Evolutionary conservation across 2,113 vertebrate genomes (phyloP).

Genomic region (Alethe diademata): DNA sequence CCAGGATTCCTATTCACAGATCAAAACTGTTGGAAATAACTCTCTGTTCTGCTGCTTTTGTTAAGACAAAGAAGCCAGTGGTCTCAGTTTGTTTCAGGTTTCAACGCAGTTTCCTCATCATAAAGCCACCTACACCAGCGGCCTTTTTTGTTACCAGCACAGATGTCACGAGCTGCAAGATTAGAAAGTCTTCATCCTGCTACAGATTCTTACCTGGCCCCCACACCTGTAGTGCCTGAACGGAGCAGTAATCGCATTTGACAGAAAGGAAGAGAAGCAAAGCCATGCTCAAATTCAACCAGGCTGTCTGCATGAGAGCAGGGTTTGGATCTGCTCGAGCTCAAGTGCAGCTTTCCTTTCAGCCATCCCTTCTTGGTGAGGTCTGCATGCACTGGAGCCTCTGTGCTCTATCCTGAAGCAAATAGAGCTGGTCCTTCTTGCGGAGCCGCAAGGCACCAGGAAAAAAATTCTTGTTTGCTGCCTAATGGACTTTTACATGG

Average conservation of each 20-base stretch:
- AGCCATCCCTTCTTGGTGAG: neutral
- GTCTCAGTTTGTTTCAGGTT: neutral
- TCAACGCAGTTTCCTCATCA: neutral
- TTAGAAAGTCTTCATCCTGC: neutral
- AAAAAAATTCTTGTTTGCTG: neutral
- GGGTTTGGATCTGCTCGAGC: neutral
- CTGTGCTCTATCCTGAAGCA: neutral
- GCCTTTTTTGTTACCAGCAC: neutral
- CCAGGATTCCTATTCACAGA: neutral
- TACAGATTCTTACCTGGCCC: neutral
- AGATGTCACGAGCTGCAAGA: neutral
- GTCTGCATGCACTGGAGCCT: neutral
- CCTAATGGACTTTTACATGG: neutral
- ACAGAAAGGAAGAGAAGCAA: neutral
- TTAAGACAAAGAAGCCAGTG: neutral
- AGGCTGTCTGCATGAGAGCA: neutral
- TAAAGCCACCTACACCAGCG: neutral
- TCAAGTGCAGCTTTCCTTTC: neutral
- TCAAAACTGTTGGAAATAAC: neutral
- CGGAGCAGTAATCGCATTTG: neutral
- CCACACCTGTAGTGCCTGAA: neutral
- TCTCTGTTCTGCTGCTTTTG: neutral
- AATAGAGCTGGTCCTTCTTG: neutral
- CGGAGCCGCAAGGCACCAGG: neutral
- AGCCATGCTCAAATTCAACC: fast-evolving